Evolutionary conservation across 2,113 vertebrate genomes (phyloP), one percentile per base, ranked within the genome.

Genomic region (Acrocephalus kingi): DNA sequence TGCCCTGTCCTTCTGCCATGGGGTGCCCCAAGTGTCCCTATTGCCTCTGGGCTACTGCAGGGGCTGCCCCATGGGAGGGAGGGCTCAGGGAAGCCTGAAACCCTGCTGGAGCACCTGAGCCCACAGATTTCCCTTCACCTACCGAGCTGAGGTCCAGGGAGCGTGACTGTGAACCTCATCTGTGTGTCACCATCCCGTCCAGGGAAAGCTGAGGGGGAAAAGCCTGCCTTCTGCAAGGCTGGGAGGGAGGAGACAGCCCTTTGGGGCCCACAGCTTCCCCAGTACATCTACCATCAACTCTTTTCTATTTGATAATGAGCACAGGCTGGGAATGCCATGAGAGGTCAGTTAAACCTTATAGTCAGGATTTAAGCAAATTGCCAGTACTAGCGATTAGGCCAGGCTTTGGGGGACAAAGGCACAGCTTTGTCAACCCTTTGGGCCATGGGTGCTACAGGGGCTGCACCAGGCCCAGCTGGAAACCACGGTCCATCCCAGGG

Each of bases 1-100:
- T 0, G 0, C 39, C 0, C 0, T 30, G n/a, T 8, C 45, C 41
- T 1, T 3, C 3, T 4, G 13, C 59, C 14, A 2, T 2, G 7
- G 33, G 5, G 4, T 21, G 2, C 24, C 39, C 30, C 45, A 28
- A 4, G 15, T 16, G 21, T 2, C 0, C 31, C 39, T 30, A 25
- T 12, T 24, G 71, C 25, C 64, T n/a, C 28, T 2, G 15, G 21
- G 31, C 8, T 27, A 8, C 46, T 30, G 66, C 39, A 22, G 27
- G n/a, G 37, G 14, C 48, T 77, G 23, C 13, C 17, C 62, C 1
- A 0, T 6, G 7, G 54, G 9, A 33, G 28, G 0, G 0, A 19
- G 35, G 22, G 43, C 12, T 33, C 1, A 1, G 9, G 17, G n/a
- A 48, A 52, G 11, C 23, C 25, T 41, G 1, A 1, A 7, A 51